Conservation (phyloP, 2,888 invertebrate genomes). For the Agrochola lota region DNA sequence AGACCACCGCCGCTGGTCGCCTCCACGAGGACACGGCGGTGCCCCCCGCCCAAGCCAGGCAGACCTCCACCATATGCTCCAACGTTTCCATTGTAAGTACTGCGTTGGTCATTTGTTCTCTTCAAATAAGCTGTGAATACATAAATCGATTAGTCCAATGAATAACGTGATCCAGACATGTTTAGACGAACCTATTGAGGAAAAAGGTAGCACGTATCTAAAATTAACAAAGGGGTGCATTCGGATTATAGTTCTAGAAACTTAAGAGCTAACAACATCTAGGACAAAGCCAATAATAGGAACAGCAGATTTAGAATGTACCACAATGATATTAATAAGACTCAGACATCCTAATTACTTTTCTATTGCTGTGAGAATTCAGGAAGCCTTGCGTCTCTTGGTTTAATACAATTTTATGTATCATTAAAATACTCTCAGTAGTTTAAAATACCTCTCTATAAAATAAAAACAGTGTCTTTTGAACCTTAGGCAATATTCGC, state of each 20-base stretch:
- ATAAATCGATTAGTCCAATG: neutral
- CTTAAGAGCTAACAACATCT: neutral
- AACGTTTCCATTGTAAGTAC: too few species aligned
- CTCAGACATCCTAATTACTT: neutral
- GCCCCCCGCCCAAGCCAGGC: too few species aligned
- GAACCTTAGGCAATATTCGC: constrained; percentile 39
- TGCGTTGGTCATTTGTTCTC: neutral
- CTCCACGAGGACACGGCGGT: too few species aligned
- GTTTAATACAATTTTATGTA: neutral
- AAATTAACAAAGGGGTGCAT: neutral
- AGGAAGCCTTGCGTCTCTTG: neutral
- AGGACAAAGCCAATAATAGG: neutral
- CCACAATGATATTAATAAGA: neutral
- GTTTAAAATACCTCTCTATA: neutral
- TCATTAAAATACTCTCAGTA: neutral
- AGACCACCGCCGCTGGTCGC: too few species aligned
- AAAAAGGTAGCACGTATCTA: constrained; percentile 4
- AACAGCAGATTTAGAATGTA: neutral
- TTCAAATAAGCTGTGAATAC: neutral
- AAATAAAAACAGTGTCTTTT: neutral
- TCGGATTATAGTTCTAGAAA: neutral
- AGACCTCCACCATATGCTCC: too few species aligned
- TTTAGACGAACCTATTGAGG: neutral
- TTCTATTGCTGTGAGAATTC: neutral
- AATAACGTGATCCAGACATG: neutral